Percentiles rank a stretch among this genome's conserved stretches.
Evolutionary conservation across 2,113 vertebrate species (phyloP).

Genomic region (Nesoenas mayeri): DNA sequence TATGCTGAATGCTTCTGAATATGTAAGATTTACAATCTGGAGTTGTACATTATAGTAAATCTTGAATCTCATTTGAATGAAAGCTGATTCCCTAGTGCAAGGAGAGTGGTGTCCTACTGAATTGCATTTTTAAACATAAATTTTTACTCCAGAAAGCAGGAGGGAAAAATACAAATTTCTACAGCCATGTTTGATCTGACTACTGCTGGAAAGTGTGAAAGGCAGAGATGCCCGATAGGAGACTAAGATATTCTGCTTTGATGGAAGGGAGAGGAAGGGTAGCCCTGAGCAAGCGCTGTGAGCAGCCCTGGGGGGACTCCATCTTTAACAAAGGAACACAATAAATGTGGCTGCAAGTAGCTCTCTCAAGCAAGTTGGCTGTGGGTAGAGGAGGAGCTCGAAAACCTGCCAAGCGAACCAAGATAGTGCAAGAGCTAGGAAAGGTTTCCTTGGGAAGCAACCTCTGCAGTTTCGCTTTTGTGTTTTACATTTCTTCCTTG

Average conservation of each 20-base stretch:
- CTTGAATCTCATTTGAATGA: neutral
- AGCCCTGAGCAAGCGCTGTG: slow-evolving; percentile 45
- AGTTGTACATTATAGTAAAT: neutral
- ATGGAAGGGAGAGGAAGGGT: slow-evolving; percentile 6
- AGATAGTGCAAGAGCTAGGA: neutral
- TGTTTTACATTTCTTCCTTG: neutral
- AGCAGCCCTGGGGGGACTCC: slow-evolving; percentile 51
- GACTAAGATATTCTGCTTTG: neutral
- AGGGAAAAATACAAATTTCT: neutral
- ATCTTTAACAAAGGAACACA: slow-evolving; percentile 43
- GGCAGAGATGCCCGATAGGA: neutral
- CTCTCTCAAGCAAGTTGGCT: neutral
- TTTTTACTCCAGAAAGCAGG: neutral
- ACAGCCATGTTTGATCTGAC: neutral
- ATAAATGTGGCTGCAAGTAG: neutral
- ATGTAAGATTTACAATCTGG: neutral
- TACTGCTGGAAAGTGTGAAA: neutral
- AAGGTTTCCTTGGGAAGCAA: neutral
- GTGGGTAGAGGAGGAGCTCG: neutral
- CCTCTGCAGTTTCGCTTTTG: neutral
- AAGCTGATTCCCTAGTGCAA: neutral
- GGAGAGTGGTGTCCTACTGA: neutral
- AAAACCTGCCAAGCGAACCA: neutral
- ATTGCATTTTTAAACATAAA: neutral
- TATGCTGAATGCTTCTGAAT: neutral